phyloP scores from a whole-genome alignment of 1,140 invertebrate genomes.

The Araneus ventricosus region DNA sequence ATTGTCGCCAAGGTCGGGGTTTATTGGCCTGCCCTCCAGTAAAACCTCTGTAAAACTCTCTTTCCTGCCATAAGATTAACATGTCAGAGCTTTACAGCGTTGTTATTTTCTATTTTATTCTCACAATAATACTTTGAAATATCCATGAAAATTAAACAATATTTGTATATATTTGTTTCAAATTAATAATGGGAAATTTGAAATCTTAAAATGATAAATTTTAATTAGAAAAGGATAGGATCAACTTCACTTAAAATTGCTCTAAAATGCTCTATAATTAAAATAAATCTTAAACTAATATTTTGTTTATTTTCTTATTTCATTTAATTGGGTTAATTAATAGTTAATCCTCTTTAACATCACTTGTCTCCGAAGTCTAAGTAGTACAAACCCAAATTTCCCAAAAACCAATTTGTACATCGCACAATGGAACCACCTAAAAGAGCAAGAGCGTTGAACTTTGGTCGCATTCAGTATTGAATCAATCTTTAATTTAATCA shows the following conservation, averaged over 20 bases:
- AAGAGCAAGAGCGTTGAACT: not conserved
- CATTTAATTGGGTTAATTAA: not conserved
- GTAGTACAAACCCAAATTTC: not conserved
- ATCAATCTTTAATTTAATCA: conserved; percentile 48
- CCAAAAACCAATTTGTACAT: not conserved
- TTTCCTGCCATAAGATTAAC: too few relatives aligned
- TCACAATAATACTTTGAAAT: too few relatives aligned
- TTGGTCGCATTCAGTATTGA: not conserved
- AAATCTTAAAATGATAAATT: not conserved
- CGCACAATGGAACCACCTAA: not conserved
- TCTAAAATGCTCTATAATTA: too few relatives aligned
- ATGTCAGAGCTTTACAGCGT: too few relatives aligned
- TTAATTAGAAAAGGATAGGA: not conserved
- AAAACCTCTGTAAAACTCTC: too few relatives aligned
- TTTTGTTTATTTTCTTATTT: not conserved
- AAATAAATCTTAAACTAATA: too few relatives aligned
- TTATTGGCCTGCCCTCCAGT: too few relatives aligned
- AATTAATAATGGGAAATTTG: too few relatives aligned
- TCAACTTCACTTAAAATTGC: not conserved
- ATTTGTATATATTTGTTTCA: too few relatives aligned
- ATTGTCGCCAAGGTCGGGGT: too few relatives aligned
- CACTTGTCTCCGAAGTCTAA: not conserved
- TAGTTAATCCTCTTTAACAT: not conserved
- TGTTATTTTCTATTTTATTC: too few relatives aligned
- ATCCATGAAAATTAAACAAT: too few relatives aligned